Base-by-base conservation (phyloP, 2,113 vertebrate species). In the Manacus vitellinus region DNA sequence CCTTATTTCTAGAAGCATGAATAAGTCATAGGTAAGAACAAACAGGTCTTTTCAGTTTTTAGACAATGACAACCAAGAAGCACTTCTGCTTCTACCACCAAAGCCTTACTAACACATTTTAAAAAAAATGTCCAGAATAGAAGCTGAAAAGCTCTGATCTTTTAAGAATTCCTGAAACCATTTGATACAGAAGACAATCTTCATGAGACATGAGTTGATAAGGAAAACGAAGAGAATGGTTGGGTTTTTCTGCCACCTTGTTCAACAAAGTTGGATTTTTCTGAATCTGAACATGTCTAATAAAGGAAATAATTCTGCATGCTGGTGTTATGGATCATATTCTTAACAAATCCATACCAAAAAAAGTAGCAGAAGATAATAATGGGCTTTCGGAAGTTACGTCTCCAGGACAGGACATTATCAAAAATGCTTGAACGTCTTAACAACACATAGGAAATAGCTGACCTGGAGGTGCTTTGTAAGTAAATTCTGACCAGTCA, bases 381-480 rank as follows among this genome's bases (percentile, higher is more conserved):
- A 63, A 81, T 13, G 35, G 82, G 3, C n/a, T 81, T 87, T 95
- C n/a, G 78, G 44, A 85, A 78, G n/a, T 33, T 1, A 16, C 19
- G 11, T 46, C 8, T 77, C 16, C 24, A 41, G 84, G 35, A 74
- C 10, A 84, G 19, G 18, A 68, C 11, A 71, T 70, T 85, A 47
- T 33, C 8, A n/a, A 3, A 14, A 83, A 63, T 0, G 0, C 12
- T 84, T 85, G 13, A 5, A 52, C 47, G 1, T 44, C 35, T 81
- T 79, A 73, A 66, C 2, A 81, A 62, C 20, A 46, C 8, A 16
- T 15, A 73, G 17, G 30, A 73, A 92, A 76, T 33, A 85, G 14
- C 92, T 96, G n/a, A 97, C 97, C 95, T 95, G 93, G 93, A 61
- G 90, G 88, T 72, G 93, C 89, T 61, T 88, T 85, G 82, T 97